Percentiles rank a stretch among this genome's conserved stretches.
Evolutionary conservation across 2,797 vertebrate genomes (phyloP).

Genomic region (Chiloscyllium punctatum): DNA sequence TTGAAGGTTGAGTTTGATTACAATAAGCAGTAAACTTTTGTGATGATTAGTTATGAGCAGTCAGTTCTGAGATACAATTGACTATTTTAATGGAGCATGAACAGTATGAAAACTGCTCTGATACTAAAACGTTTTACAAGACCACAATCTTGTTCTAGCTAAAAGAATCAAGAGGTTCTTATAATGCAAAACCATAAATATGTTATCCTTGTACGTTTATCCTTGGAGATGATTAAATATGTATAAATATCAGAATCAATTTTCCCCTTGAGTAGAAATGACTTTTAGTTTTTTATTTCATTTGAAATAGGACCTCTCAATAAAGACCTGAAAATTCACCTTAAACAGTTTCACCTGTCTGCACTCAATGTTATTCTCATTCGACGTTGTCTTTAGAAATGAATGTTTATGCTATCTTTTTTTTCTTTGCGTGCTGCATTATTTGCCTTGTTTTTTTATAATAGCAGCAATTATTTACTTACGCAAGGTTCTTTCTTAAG

Average conservation of each 20-base stretch:
- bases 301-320: neutral
- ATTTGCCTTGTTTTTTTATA: neutral
- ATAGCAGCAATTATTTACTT: neutral
- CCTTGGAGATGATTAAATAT: neutral
- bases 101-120: neutral
- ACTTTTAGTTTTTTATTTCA: neutral
- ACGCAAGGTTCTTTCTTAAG: neutral
- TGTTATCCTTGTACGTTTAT: neutral
- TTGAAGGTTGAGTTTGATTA: neutral
- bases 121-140: neutral
- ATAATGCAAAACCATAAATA: neutral
- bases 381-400: neutral
- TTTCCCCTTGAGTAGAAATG: neutral
- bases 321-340: neutral
- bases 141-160: neutral
- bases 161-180: neutral
- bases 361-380: neutral
- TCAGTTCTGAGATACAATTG: neutral
- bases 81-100: conserved; percentile 9
- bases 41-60: neutral
- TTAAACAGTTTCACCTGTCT: neutral
- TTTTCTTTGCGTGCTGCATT: neutral
- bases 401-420: neutral
- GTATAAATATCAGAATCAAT: neutral
- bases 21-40: neutral